Evolutionary conservation across 2,888 invertebrate genomes (phyloP), one percentile per base, ranked within the genome.

Genomic region (Anaspis maculata): DNA sequence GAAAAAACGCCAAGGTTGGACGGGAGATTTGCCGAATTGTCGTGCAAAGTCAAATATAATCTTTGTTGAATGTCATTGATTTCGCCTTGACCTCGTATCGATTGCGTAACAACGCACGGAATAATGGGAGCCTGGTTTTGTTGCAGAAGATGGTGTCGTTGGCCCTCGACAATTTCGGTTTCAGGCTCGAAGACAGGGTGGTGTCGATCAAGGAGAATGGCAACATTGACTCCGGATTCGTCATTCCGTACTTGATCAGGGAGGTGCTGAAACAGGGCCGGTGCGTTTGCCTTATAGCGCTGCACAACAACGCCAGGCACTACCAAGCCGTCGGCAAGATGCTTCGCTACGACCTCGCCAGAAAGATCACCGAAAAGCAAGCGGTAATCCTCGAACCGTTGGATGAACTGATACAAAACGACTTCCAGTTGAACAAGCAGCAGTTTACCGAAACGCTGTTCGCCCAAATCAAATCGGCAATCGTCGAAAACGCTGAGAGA

Each of bases 261-360:
- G 76, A 79, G 48, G 66, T 84, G 9, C 72, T 74, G 1, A 72
- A 81, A 47, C 73, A 73, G 39, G 73, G 75, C 39, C 65, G 70
- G 34, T 72, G 71, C 31, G 63, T 79, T 3, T 68, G 83, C 47
- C 63, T 85, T 27, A 66, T 84, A 28, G 73, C 77, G 29, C 68
- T 80, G 39, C 85, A 85, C 56, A 80, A 84, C 51, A 75, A 79
- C 2, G 67, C 80, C 27, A 71, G 73, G 32, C 85, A 86, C 56
- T 86, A 83, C 52, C 77, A 82, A 38, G 79, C 77, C 62, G 73
- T 84, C 19, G 81, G 83, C 9, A 74, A 80, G 53, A 78, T 81
- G 51, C 69, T 85, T 53, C 83, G 83, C 29, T 83, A 79, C 53
- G 83, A 83, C 57, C 62, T 84, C 16, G 69, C 72, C 19, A 61